Conservation (phyloP, 2,797 vertebrate species). For the Betta splendens region DNA sequence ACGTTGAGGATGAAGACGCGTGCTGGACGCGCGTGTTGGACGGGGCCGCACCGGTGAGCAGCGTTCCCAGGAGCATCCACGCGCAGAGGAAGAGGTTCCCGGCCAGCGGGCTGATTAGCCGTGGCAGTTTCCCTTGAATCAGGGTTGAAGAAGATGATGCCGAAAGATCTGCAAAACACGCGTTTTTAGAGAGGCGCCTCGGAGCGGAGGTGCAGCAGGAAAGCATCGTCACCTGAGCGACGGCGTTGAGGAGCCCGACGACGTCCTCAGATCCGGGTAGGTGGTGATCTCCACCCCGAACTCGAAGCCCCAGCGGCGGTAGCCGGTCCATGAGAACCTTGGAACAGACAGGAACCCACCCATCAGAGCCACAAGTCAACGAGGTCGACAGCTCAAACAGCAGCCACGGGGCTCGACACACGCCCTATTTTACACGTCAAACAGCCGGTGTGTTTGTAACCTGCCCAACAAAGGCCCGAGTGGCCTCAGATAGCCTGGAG, state of each 20-base stretch:
- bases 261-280: slow-evolving; percentile 96
- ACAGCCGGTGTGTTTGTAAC: slow-evolving; percentile 34
- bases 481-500: too few relatives aligned
- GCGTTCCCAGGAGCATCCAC: slow-evolving; percentile 91
- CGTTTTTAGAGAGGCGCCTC: slow-evolving; percentile 4
- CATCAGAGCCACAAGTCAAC: too few relatives aligned
- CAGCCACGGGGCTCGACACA: too few relatives aligned
- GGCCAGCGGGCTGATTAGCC: slow-evolving; percentile 61
- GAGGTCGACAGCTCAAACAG: too few relatives aligned
- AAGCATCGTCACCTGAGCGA: slow-evolving; percentile 87
- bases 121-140: slow-evolving; percentile 88
- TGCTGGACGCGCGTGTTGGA: not conserved
- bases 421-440: slow-evolving; percentile 24
- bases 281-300: slow-evolving; percentile 97
- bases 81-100: slow-evolving; percentile 93
- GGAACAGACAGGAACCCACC: too few relatives aligned
- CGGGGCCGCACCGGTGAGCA: slow-evolving; percentile 87
- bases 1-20: not conserved
- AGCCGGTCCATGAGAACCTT: slow-evolving; percentile 99
- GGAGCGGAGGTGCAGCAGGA: not conserved
- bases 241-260: slow-evolving; percentile 94
- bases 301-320: slow-evolving; percentile 96
- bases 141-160: slow-evolving; percentile 95
- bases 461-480: not conserved
- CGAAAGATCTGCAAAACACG: slow-evolving; percentile 86